Conservation (phyloP, 2,888 invertebrate genomes). For the Calameuta pallipes region DNA sequence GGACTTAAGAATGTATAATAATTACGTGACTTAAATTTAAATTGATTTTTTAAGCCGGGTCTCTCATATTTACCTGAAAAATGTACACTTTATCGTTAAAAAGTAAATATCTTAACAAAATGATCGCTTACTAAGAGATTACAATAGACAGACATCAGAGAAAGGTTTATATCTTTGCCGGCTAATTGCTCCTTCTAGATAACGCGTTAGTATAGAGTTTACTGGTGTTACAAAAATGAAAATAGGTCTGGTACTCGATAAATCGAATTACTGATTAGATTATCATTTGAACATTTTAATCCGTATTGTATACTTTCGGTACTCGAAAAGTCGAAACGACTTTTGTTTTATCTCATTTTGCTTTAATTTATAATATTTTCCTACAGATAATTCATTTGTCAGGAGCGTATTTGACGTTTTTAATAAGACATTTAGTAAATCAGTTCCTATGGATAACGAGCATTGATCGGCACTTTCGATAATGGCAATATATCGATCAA, state of each 20-base stretch:
- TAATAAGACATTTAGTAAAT: not conserved
- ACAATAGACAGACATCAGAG: not conserved
- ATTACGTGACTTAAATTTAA: not conserved
- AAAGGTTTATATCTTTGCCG: not conserved
- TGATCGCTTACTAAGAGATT: not conserved
- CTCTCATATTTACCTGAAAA: not conserved
- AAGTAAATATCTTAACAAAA: not conserved
- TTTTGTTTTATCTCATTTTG: not conserved
- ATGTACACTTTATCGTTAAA: not conserved
- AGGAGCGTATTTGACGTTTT: not conserved
- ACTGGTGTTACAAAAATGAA: not conserved
- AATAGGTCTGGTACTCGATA: not conserved
- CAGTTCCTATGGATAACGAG: not conserved
- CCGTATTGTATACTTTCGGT: not conserved
- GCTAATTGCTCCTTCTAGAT: not conserved
- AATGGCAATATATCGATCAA: no score
- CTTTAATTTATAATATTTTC: not conserved
- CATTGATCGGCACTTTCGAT: not conserved
- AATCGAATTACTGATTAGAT: not conserved
- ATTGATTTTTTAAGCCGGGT: not conserved
- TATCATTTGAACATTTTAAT: not conserved
- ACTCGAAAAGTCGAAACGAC: not conserved
- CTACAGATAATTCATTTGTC: not conserved
- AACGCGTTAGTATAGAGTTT: not conserved
- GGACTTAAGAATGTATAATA: not conserved